Evolutionary conservation across 2,888 invertebrate species (phyloP), one percentile per base, ranked within the genome.

Genomic region (Cenopis cana): DNA sequence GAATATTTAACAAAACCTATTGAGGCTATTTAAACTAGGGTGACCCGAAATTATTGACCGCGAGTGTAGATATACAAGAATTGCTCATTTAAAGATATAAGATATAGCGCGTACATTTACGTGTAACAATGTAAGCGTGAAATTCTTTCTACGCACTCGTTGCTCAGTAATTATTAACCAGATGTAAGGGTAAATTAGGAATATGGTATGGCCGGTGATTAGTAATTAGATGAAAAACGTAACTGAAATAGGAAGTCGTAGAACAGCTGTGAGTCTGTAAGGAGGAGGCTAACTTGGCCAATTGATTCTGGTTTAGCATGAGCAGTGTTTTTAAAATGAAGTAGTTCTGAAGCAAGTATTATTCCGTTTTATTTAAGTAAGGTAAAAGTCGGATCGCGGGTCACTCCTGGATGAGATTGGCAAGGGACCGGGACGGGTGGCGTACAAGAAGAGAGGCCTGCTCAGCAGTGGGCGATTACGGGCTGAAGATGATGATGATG

Each of bases 81-180:
- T n/a, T n/a, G n/a, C n/a, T n/a, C n/a, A n/a, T n/a, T 56, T 10
- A 33, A 41, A 41, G 3, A 56, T 56, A 56, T 33, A 56, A 29
- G 2, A 24, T 24, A 24, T 29, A 46, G 10, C 20, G n/a, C n/a
- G 24, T 12, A 24, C 11, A 24, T n/a, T 29, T 1, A 17, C 24
- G 41, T 11, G n/a, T 38, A 46, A 61, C 46, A 61, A 41, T 49
- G 52, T 36, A 64, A 52, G 54, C 54, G 52, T 38, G 62, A 62
- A 64, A 62, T 38, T 64, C 38, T 54, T 54, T 54, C 20, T 24
- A 38, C 38, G 38, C 64, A 52, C 29, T 55, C 62, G 36, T 36
- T 38, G 50, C 57, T 20, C 50, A 6, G 67, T 69, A 62, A 56
- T 69, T 69, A 69, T 69, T 69, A 49, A 6, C 55, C 62, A 17